A percentile compares a stretch with the other conserved stretches of the same genome.
Evolutionary conservation across 2,888 invertebrate genomes (phyloP).

Genomic region (Drosophila anomalipes): DNA sequence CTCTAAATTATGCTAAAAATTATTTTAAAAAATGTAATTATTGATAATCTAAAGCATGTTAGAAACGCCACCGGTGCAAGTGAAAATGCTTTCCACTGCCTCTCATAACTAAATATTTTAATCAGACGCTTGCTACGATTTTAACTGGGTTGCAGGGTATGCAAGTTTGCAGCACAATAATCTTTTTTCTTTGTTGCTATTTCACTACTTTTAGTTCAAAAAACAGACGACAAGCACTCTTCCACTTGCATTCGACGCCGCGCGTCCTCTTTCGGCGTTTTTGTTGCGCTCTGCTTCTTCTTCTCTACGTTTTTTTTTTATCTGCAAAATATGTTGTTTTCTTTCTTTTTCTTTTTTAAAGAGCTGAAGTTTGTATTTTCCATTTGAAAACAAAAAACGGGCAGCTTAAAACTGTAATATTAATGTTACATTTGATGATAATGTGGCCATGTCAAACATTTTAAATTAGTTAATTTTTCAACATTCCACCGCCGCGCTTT

Average conservation of each 20-base stretch:
- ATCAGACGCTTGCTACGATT: background rate
- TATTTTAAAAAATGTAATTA: too few species aligned
- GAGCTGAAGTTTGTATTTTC: background rate
- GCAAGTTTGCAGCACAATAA: background rate
- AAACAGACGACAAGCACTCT: constrained; percentile 7
- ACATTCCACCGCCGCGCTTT: constrained; percentile 57
- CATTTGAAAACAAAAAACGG: background rate
- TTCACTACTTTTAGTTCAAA: constrained; percentile 1
- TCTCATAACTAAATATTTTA: background rate
- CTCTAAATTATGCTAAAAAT: background rate
- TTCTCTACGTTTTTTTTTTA: constrained; percentile 17
- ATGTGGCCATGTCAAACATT: constrained; percentile 1
- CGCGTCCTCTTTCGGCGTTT: constrained; percentile 45
- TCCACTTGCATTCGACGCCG: constrained; percentile 24
- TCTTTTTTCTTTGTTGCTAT: constrained; percentile 6
- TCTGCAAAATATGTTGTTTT: constrained; percentile 12
- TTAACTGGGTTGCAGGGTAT: background rate
- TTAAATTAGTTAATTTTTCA: constrained; percentile 42
- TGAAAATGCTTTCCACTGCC: background rate
- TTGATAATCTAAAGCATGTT: too few species aligned
- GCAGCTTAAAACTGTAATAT: background rate
- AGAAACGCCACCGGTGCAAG: background rate
- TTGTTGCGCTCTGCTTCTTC: constrained; percentile 49
- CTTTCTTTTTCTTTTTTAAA: constrained; percentile 1
- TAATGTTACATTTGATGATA: background rate